Conservation (phyloP, 2,113 vertebrate species). For the Morphnarchus princeps region DNA sequence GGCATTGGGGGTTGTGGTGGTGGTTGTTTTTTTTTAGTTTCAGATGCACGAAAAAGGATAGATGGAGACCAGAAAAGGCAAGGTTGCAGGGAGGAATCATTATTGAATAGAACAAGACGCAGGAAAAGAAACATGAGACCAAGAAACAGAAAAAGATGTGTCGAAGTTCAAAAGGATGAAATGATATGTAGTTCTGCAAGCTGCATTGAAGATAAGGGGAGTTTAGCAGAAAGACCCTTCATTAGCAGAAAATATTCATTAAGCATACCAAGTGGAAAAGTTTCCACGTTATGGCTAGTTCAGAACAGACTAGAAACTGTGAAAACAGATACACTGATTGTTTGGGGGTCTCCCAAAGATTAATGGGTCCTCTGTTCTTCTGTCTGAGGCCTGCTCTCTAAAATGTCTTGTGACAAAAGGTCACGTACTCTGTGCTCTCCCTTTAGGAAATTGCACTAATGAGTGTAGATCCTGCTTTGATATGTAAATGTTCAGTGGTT, state of each 20-base stretch:
- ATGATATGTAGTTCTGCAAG: not conserved
- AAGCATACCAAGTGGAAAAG: conserved; percentile 21
- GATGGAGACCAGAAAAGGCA: not conserved
- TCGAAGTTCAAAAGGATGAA: not conserved
- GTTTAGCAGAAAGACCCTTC: not conserved
- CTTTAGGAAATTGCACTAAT: conserved; percentile 26
- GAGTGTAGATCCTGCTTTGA: conserved; percentile 5
- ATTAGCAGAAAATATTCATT: conserved; percentile 28
- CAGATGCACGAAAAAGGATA: not conserved
- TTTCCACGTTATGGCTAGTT: not conserved
- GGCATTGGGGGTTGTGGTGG: too few relatives aligned
- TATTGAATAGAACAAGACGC: not conserved
- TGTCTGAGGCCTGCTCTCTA: not conserved
- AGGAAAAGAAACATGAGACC: not conserved
- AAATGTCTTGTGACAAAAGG: conserved; percentile 31
- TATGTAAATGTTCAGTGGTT: not conserved
- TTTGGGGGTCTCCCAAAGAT: conserved; percentile 34
- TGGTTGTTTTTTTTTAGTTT: not conserved
- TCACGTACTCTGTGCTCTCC: not conserved
- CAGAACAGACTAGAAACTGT: conserved; percentile 3
- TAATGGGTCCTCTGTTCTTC: conserved; percentile 60
- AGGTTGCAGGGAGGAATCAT: not conserved
- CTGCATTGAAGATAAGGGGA: not conserved
- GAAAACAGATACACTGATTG: conserved; percentile 37
- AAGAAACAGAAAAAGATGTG: not conserved